Evolutionary conservation across 2,113 vertebrate genomes (phyloP), one percentile per base, ranked within the genome.

Genomic region (Stegastes partitus): DNA sequence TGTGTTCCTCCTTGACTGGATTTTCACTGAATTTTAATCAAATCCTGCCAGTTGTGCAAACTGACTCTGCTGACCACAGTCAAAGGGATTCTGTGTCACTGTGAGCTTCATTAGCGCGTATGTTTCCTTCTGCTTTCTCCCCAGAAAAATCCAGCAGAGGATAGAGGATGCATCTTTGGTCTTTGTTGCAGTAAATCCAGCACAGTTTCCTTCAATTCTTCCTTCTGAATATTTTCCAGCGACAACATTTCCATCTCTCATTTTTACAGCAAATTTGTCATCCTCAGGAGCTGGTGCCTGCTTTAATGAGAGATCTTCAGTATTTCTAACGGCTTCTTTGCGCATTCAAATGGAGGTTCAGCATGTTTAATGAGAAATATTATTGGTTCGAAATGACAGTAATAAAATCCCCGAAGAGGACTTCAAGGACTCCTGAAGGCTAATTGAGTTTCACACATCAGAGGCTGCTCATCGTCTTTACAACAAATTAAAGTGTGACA

Each of bases 391-490:
- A 58, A 64, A 21, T 34, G n/a, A 57, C 19, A 23, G 2, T 3
- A 31, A n/a, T 8, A 66, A 72, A 71, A 62, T 68, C 39, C 53
- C 28, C 55, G 58, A n/a, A 42, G 23, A 57, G 42, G 12, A 25
- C 31, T 37, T 51, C 9, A 45, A 57, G 23, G 42, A 45, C 66
- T 56, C n/a, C 49, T 71, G 18, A 50, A 26, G 42, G 18, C 31
- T 71, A 77, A 64, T 71, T 67, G 22, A 59, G 51, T 68, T 26
- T 34, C 56, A 50, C 50, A 71, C 55, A 62, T 61, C 19, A 82
- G 66, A 68, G 49, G 31, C 49, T 74, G 50, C 57, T 63, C 75
- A 23, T 49, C 85, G 15, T 44, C 47, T 54, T 56, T 12, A 37
- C 25, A 62, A 21, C 23, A 2, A 21, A 66, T 68, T 76, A 44